Evolutionary conservation across 2,797 vertebrate genomes (phyloP).

Genomic region (Buphagus erythrorhynchus): DNA sequence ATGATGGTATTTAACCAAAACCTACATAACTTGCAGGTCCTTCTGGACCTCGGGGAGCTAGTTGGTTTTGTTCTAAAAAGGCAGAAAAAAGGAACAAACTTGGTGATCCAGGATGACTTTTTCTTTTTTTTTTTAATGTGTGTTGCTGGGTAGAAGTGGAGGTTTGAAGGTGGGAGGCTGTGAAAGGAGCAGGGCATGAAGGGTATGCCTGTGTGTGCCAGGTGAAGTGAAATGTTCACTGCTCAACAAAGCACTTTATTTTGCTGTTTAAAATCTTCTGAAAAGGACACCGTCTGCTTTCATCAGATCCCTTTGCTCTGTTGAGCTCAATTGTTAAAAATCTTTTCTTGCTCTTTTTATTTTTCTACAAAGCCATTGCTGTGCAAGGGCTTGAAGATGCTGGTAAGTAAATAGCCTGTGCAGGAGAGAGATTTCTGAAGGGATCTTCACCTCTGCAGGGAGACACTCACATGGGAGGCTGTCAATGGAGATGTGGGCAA

Average conservation of each 20-base stretch:
- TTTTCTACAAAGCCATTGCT: background rate
- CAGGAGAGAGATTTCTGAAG: background rate
- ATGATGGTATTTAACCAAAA: background rate
- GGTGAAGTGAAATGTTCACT: background rate
- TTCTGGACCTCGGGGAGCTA: background rate
- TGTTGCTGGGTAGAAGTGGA: background rate
- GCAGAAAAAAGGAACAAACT: background rate
- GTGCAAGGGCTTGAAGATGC: background rate
- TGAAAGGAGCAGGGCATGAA: background rate
- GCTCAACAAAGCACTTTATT: background rate
- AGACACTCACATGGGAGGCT: background rate
- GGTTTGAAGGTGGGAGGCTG: background rate
- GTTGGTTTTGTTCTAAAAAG: background rate
- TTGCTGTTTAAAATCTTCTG: background rate
- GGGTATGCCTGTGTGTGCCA: background rate
- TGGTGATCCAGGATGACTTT: background rate
- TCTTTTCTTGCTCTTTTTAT: background rate
- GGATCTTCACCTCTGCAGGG: background rate
- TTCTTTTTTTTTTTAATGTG: background rate
- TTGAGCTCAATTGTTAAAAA: background rate
- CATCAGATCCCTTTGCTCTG: background rate
- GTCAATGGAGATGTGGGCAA: background rate
- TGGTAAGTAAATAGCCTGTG: background rate
- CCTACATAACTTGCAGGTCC: background rate
- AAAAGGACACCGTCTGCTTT: background rate